These are phyloP conservation scores for Glossophaga mutica DNA, from an alignment of 2,797 vertebrate genomes.

Conservation along the genomic window DNA sequence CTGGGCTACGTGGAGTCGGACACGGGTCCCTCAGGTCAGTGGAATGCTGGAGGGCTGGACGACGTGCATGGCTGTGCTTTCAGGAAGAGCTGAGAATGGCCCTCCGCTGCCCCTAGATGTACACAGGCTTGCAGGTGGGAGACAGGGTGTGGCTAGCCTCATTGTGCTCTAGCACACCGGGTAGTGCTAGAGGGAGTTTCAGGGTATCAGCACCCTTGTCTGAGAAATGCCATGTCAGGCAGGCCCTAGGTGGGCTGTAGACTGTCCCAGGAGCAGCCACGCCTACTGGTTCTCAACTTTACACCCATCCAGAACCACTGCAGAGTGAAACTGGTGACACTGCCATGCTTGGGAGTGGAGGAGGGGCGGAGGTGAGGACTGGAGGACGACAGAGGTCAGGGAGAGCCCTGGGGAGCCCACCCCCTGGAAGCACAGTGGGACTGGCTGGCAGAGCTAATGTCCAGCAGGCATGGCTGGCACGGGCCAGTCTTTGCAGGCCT, in stretches of 20 bases:
- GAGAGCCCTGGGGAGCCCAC: not conserved
- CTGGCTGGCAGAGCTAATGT: not conserved
- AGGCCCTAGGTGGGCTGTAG: not conserved
- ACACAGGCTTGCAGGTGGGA: not conserved
- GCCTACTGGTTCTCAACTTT: not conserved
- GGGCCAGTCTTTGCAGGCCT: not conserved
- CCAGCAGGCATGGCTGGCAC: accelerated
- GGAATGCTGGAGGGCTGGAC: not conserved
- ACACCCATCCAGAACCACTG: not conserved
- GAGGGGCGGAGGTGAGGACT: not conserved
- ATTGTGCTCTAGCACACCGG: not conserved
- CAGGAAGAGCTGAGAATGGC: not conserved
- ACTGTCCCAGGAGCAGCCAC: not conserved
- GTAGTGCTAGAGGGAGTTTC: not conserved
- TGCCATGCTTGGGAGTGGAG: not conserved
- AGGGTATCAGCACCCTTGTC: not conserved
- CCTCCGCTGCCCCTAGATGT: not conserved
- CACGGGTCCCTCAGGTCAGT: not conserved
- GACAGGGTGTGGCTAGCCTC: not conserved
- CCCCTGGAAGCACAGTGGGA: not conserved
- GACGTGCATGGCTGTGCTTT: not conserved
- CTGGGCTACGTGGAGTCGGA: not conserved
- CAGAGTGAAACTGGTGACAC: not conserved
- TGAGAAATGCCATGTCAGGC: not conserved
- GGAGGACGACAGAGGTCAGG: not conserved